phyloP scores from a whole-genome alignment of 2,888 invertebrate genomes.

The Norana najaformis region DNA sequence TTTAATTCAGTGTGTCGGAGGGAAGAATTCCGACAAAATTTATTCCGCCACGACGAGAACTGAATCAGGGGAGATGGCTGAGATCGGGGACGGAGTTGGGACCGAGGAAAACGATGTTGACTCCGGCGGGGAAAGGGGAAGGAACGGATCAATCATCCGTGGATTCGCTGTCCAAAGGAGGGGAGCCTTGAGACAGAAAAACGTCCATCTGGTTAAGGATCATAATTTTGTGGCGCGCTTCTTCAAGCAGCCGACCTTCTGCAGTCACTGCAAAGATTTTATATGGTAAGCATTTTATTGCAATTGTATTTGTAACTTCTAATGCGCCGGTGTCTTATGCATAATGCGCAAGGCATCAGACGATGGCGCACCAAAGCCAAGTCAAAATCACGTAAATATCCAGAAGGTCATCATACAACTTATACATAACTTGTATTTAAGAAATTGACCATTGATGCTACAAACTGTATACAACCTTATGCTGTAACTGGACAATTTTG shows the following conservation, averaged over 20 bases:
- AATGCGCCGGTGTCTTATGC: too few species aligned
- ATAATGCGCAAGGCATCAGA: too few species aligned
- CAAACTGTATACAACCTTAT: too few species aligned
- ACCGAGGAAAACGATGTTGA: background rate
- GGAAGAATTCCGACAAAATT: slow-evolving; percentile 5
- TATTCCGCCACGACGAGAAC: background rate
- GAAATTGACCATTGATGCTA: too few species aligned
- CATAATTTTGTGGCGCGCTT: slow-evolving; percentile 99
- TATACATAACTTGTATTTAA: too few species aligned
- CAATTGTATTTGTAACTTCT: too few species aligned
- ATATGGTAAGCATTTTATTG: slow-evolving; percentile 86
- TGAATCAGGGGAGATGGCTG: background rate
- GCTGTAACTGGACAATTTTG: too few species aligned
- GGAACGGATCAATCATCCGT: background rate
- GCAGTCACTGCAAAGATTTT: slow-evolving; percentile 99
- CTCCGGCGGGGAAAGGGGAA: background rate
- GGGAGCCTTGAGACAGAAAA: slow-evolving; percentile 99
- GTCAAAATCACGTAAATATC: too few species aligned
- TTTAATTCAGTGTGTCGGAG: slow-evolving; percentile 4
- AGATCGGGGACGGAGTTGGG: background rate
- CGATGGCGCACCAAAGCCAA: too few species aligned
- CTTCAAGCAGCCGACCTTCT: slow-evolving; percentile 99
- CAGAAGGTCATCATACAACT: too few species aligned
- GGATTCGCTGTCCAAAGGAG: slow-evolving; percentile 47
- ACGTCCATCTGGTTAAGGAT: slow-evolving; percentile 97